These are phyloP conservation scores for Hydrocynus forskahlii DNA, from an alignment of 2,797 vertebrate species.

Conservation along the genomic window DNA sequence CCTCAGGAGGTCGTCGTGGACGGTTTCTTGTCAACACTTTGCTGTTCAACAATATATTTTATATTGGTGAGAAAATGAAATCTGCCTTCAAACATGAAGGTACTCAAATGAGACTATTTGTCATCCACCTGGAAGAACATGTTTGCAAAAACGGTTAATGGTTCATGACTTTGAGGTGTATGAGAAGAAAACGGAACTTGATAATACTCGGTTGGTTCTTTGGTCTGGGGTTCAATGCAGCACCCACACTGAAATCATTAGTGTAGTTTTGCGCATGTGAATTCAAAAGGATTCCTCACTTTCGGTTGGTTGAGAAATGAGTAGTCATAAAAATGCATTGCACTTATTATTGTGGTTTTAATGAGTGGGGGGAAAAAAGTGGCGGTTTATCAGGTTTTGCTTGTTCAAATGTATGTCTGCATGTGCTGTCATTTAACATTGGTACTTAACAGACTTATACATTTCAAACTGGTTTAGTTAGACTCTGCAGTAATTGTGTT, in stretches of 20 bases:
- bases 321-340: neutral
- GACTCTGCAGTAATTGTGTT: neutral
- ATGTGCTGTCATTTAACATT: conserved; percentile 10
- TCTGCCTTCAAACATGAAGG: neutral
- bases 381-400: neutral
- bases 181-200: neutral
- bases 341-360: too few species aligned
- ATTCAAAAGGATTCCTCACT: neutral
- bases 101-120: neutral
- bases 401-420: conserved; percentile 1
- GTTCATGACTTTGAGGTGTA: neutral
- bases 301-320: neutral
- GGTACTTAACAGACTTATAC: neutral
- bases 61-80: neutral
- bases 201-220: neutral
- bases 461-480: neutral
- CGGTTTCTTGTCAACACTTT: neutral
- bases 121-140: neutral
- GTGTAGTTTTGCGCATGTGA: neutral
- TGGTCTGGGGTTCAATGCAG: neutral
- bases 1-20: neutral
- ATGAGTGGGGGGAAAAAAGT: too few species aligned
- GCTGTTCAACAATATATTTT: neutral
- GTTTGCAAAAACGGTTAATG: neutral
- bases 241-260: neutral